Conservation (phyloP, 64 coral and sea anemone species). For the Montipora efflorescens region DNA sequence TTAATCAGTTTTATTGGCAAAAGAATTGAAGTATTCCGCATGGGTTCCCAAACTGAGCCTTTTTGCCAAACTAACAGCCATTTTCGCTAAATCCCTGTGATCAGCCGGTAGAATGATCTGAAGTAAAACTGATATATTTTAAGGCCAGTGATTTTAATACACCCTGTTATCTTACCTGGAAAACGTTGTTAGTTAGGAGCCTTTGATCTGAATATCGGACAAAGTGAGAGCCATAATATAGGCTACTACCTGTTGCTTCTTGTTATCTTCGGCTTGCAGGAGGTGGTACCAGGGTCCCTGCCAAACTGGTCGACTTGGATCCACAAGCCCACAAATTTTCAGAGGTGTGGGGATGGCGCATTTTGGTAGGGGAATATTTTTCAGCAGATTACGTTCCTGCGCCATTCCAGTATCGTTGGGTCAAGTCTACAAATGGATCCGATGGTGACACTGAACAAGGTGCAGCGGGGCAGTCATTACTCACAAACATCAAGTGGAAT, state of each 20-base stretch:
- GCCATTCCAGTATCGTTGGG: conserved; percentile 26
- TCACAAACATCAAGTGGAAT: conserved; percentile 24
- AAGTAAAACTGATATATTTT: too few species aligned
- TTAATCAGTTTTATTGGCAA: too few species aligned
- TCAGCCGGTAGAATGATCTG: too few species aligned
- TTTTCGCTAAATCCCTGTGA: too few species aligned
- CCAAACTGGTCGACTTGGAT: conserved; percentile 38
- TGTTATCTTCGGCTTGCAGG: not conserved
- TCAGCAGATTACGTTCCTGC: conserved; percentile 28
- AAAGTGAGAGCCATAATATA: not conserved
- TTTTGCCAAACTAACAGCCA: too few species aligned
- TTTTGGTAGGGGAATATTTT: conserved; percentile 24
- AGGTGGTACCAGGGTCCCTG: conserved; percentile 14
- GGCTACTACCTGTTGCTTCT: not conserved
- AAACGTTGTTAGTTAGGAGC: too few species aligned
- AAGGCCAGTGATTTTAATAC: too few species aligned
- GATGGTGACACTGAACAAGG: conserved; percentile 1
- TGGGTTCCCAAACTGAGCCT: too few species aligned
- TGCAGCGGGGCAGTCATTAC: conserved; percentile 19
- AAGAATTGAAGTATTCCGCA: too few species aligned
- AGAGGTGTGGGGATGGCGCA: conserved; percentile 33
- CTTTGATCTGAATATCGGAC: too few species aligned
- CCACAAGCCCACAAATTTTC: conserved; percentile 28
- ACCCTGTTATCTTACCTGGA: too few species aligned
- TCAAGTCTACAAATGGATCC: not conserved